Conservation (phyloP, 2,797 vertebrate genomes). For the Sebastes oblongus region DNA sequence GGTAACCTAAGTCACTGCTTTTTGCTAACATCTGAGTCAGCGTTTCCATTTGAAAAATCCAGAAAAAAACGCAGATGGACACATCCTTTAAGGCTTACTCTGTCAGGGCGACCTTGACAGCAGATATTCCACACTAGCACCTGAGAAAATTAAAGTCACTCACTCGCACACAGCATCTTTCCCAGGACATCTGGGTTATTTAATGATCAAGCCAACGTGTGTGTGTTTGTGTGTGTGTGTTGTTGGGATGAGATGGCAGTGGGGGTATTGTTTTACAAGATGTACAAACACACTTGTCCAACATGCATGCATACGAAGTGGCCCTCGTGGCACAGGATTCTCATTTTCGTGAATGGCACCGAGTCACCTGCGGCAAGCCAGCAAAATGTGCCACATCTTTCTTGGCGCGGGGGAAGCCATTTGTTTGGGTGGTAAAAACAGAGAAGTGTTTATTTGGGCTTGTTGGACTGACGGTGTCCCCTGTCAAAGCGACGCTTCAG, state of each 20-base stretch:
- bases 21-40: background rate
- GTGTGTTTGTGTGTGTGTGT: slow-evolving; percentile 19
- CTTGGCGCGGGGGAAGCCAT: slow-evolving; percentile 43
- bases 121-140: background rate
- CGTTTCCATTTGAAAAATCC: background rate
- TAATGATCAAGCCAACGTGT: slow-evolving; percentile 37
- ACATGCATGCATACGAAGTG: slow-evolving; percentile 31
- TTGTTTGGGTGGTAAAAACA: slow-evolving; percentile 65
- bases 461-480: slow-evolving; percentile 67
- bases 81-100: background rate
- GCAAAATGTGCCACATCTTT: slow-evolving; percentile 52
- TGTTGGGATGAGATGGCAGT: slow-evolving; percentile 23
- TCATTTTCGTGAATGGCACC: slow-evolving; percentile 54
- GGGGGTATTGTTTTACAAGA: slow-evolving; percentile 67
- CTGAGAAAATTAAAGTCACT: slow-evolving; percentile 27
- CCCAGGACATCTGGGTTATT: slow-evolving; percentile 46
- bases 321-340: slow-evolving; percentile 45
- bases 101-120: background rate
- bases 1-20: no score
- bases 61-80: fast-evolving
- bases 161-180: slow-evolving; percentile 10
- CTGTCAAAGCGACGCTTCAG: slow-evolving; percentile 66
- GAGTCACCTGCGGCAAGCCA: slow-evolving; percentile 58
- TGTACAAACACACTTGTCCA: slow-evolving; percentile 60
- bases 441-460: slow-evolving; percentile 69